phyloP scores from a whole-genome alignment of 1,140 invertebrate genomes.

The Calosoma granatense region DNA sequence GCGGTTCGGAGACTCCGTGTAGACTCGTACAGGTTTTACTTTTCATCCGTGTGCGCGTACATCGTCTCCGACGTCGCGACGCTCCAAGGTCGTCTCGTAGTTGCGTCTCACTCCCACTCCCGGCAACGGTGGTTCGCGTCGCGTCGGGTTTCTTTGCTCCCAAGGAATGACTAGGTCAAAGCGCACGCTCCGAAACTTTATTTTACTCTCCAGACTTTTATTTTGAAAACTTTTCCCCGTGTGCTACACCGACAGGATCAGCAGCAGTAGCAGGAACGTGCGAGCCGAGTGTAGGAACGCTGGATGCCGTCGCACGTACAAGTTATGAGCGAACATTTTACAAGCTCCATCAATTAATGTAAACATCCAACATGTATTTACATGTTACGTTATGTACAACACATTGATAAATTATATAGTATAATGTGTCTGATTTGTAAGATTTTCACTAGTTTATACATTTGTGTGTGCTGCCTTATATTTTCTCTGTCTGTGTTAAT shows the following conservation, averaged over 20 bases:
- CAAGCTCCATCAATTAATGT: background rate
- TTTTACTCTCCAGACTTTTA: conserved; percentile 21
- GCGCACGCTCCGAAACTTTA: conserved; percentile 19
- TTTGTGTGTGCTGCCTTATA: too few relatives aligned
- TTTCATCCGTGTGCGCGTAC: background rate
- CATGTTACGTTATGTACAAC: too few relatives aligned
- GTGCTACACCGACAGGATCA: background rate
- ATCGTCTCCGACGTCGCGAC: background rate
- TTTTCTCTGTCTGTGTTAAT: background rate
- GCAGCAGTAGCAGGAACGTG: conserved; percentile 8
- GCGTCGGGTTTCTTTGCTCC: background rate
- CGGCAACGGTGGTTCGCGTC: background rate
- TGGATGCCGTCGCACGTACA: background rate
- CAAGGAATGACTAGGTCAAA: conserved; percentile 17
- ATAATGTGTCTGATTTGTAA: too few relatives aligned
- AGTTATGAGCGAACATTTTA: background rate
- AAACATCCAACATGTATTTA: too few relatives aligned
- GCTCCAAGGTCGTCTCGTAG: conserved; percentile 12
- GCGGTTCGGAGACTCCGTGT: background rate
- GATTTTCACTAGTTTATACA: too few relatives aligned
- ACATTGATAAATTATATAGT: too few relatives aligned
- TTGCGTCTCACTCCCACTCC: conserved; percentile 1
- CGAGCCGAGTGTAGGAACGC: conserved; percentile 14
- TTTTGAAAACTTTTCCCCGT: conserved; percentile 21
- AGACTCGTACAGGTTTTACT: background rate